These are phyloP conservation scores for Scrobipalpa atriplicella DNA, from an alignment of 2,888 invertebrate genomes.

Conservation along the genomic window DNA sequence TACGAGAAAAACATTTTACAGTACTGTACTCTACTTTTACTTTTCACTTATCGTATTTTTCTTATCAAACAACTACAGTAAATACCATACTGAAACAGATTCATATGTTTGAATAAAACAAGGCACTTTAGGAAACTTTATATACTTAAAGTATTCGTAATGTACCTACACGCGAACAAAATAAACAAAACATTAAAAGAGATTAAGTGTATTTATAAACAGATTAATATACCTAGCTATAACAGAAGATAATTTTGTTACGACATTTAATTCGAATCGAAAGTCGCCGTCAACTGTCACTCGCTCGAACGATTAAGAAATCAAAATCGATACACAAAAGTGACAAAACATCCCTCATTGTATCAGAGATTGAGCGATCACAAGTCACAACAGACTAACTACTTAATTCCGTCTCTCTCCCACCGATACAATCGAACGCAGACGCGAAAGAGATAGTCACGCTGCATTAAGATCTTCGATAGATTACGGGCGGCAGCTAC, in stretches of 20 bases:
- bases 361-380: slow-evolving; percentile 69
- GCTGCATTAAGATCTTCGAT: slow-evolving; percentile 65
- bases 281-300: slow-evolving; percentile 58
- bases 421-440: slow-evolving; percentile 33
- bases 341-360: slow-evolving; percentile 61
- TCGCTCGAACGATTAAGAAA: slow-evolving; percentile 63
- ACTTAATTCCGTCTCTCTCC: slow-evolving; percentile 50
- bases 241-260: slow-evolving; percentile 22
- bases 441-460: slow-evolving; percentile 51
- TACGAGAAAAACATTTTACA: no score
- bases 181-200: not conserved
- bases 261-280: slow-evolving; percentile 32
- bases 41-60: no score
- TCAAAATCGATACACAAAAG: slow-evolving; percentile 50
- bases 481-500: slow-evolving; percentile 59
- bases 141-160: no score
- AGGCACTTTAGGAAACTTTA: no score
- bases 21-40: no score
- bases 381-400: slow-evolving; percentile 60
- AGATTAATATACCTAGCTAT: slow-evolving; percentile 29
- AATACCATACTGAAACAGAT: no score
- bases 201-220: slow-evolving; percentile 24
- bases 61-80: no score
- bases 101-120: no score
- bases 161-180: not conserved